These are phyloP conservation scores for Aurelia coerulea DNA, from an alignment of 30 jellyfish, hydroid and myxozoan genomes.

Conservation along the genomic window DNA sequence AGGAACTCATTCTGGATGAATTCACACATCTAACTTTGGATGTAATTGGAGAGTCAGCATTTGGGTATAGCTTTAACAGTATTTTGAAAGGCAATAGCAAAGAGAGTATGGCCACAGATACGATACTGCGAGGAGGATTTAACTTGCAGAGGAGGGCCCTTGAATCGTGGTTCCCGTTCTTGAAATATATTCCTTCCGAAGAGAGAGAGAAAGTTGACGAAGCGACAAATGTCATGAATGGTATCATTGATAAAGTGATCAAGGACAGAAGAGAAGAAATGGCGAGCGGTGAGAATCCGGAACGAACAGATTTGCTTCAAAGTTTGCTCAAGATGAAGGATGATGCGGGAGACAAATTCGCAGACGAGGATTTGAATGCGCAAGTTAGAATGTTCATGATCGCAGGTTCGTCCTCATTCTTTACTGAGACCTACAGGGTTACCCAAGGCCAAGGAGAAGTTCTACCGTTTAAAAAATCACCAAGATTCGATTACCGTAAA, in stretches of 20 bases:
- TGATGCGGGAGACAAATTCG: neutral
- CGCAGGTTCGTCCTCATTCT: neutral
- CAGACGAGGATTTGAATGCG: neutral
- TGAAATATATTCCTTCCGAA: constrained; percentile 10
- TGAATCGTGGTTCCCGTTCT: constrained; percentile 28
- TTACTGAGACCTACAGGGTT: too few species aligned
- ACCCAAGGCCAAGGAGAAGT: too few species aligned
- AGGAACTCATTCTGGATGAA: constrained; percentile 1
- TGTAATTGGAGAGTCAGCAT: constrained; percentile 40
- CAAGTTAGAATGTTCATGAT: constrained; percentile 18
- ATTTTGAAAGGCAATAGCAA: neutral
- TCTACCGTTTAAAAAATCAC: too few species aligned
- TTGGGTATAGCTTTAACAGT: constrained; percentile 43
- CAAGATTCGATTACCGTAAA: too few species aligned
- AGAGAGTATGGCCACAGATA: constrained; percentile 54
- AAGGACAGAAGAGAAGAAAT: constrained; percentile 3
- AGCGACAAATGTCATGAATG: neutral
- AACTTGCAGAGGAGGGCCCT: constrained; percentile 10
- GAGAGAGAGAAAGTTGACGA: constrained; percentile 4
- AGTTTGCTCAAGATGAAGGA: neutral
- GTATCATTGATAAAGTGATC: constrained; percentile 17
- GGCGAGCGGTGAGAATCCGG: neutral
- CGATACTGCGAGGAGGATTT: constrained; percentile 11
- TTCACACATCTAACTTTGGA: constrained; percentile 35
- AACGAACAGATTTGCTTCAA: constrained; percentile 15